These are phyloP conservation scores for Oreotragus oreotragus DNA, from an alignment of 2,113 vertebrate genomes.

Conservation along the genomic window DNA sequence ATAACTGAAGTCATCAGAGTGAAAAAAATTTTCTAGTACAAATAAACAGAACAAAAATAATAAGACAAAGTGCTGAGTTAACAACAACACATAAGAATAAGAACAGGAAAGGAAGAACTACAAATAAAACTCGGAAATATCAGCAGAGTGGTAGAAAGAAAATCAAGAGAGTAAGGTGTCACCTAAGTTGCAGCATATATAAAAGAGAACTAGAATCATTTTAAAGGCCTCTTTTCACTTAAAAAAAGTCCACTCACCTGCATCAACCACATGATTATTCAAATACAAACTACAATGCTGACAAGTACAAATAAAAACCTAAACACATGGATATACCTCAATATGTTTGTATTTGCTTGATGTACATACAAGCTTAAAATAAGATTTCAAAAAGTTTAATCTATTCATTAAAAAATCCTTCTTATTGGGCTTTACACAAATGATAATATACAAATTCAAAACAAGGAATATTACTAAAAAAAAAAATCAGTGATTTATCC, in stretches of 20 bases:
- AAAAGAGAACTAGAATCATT: neutral
- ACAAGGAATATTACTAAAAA: slow-evolving; percentile 58
- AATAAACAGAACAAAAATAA: neutral
- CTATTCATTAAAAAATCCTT: neutral
- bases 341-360: neutral
- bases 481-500: slow-evolving; percentile 6
- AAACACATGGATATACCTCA: neutral
- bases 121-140: neutral
- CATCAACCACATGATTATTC: neutral
- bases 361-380: neutral
- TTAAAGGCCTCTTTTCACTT: neutral
- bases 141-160: neutral
- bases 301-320: neutral
- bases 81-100: neutral
- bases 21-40: neutral
- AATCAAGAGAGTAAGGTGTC: neutral
- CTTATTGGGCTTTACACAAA: neutral
- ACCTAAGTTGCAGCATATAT: neutral
- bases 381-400: neutral
- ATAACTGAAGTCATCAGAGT: neutral
- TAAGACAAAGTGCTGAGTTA: neutral
- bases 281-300: neutral
- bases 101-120: neutral
- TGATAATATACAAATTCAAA: slow-evolving; percentile 52
- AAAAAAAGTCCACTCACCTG: neutral